Base-by-base conservation (phyloP, 2,113 vertebrate species). In the Andinoacara biseriatus region DNA sequence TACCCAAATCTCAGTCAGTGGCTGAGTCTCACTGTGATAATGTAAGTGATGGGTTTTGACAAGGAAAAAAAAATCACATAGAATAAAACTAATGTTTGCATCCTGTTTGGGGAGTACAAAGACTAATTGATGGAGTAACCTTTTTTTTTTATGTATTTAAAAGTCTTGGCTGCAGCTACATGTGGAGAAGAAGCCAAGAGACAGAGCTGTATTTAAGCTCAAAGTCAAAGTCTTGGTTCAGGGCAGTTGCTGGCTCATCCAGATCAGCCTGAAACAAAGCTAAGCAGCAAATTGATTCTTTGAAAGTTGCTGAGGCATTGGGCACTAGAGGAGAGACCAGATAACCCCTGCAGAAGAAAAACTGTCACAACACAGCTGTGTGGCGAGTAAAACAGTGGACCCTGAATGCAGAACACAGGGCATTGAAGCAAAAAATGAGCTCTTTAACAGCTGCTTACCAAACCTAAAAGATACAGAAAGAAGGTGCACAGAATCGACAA, bases 311-410 rank as follows among this genome's bases (percentile, higher is more conserved):
- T n/a, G 10, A 69, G 26, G 54, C 9, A 52, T 49, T 24, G 49
- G 17, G 40, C 3, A 2, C 4, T 69, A n/a, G n/a, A 43, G 74
- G 60, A 63, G 33, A 76, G 6, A 24, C 56, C 17, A 38, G 54
- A 24, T 60, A 54, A 15, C 15, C 29, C 17, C 10, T 24, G 49
- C 13, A 60, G 40, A 10, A 61, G 29, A 59, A 76, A 43, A 76
- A 75, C 24, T 52, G 65, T 52, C 24, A 52, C 43, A 5, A 11
- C 40, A 20, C 7, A 52, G 43, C 65, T 69, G 43, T 52, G 65
- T 31, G 24, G 0, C 13, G 24, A 72, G 43, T 52, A 52, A 49
- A 69, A 29, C 0, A 0, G 22, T 69, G 29, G 65, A 69, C 10
- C 43, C 24, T 20, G 43, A 69, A 69, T 69, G 24, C 24, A 69